These are phyloP conservation scores for Botrylloides violaceus DNA, from an alignment of 23 tunicate species.

Conservation along the genomic window DNA sequence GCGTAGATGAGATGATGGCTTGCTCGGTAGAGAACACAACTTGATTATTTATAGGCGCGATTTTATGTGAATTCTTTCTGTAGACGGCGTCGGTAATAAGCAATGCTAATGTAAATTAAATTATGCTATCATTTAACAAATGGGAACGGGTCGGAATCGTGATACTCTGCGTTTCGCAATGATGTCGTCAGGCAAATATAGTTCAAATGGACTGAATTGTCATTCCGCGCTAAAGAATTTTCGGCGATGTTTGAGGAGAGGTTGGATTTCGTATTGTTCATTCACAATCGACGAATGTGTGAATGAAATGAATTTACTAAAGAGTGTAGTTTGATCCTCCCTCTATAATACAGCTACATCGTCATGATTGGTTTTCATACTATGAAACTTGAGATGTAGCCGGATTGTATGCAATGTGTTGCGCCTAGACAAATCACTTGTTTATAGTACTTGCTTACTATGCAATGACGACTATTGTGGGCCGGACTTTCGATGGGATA, in stretches of 20 bases:
- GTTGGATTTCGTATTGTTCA: neutral
- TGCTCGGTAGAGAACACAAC: no score
- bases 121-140: neutral
- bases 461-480: no score
- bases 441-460: no score
- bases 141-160: neutral
- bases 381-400: neutral
- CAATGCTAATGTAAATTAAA: neutral
- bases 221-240: neutral
- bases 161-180: neutral
- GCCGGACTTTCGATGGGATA: no score
- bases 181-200: no score
- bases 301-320: neutral
- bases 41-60: no score
- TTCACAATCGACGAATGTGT: neutral
- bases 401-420: no score
- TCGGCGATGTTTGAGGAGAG: neutral
- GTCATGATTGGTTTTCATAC: neutral
- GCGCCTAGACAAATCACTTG: no score
- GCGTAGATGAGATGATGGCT: no score
- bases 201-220: no score
- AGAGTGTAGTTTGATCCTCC: neutral
- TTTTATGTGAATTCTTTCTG: no score
- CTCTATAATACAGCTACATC: neutral
- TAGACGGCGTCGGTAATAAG: no score